Base-by-base conservation (phyloP, 2,797 vertebrate species). In the Columba guinea region DNA sequence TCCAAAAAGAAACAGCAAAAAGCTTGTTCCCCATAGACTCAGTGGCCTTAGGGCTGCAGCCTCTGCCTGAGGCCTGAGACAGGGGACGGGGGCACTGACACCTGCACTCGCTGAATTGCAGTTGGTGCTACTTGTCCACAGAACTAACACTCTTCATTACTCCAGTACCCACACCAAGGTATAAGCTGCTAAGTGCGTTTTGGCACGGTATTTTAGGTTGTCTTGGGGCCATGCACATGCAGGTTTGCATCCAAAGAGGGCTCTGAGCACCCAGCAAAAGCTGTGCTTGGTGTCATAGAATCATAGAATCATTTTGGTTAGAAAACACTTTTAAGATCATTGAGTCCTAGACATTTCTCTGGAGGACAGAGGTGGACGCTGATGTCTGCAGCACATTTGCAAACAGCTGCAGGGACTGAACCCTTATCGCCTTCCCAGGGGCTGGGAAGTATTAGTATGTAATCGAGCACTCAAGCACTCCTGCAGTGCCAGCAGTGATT, bases 401-500 rank as follows among this genome's bases (percentile, higher is more conserved):
- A 55, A n/a, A 44, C 35, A 32, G 58, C 35, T 52, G 67, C 7
- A 1, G 13, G 32, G 37, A 11, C 59, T 39, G 65, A 65, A 46
- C 37, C 9, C 37, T 46, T 71, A 21, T 28, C 9, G 23, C 65
- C 19, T 71, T 46, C 44, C 37, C 37, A 11, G 17, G n/a, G 58
- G 24, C 58, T 76, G 64, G 63, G 18, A 28, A 41, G 24, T 7
- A 11, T 9, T 13, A 7, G 19, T 20, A 6, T 41, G 21, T 28
- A 34, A 21, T 8, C 1, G 1, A 53, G 64, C 11, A 4, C 52
- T 70, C 1, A 1, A 24, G 24, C 4, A 1, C 19, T 56, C 8
- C 23, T 21, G 34, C 52, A n/a, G 64, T 26, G 39, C 39, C 39
- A 30, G 34, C 46, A 32, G 39, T 39, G 53, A 39, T 13, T 3